Evolutionary conservation across 2,797 vertebrate genomes (phyloP).

Genomic region (Philypnodon macrostomus): DNA sequence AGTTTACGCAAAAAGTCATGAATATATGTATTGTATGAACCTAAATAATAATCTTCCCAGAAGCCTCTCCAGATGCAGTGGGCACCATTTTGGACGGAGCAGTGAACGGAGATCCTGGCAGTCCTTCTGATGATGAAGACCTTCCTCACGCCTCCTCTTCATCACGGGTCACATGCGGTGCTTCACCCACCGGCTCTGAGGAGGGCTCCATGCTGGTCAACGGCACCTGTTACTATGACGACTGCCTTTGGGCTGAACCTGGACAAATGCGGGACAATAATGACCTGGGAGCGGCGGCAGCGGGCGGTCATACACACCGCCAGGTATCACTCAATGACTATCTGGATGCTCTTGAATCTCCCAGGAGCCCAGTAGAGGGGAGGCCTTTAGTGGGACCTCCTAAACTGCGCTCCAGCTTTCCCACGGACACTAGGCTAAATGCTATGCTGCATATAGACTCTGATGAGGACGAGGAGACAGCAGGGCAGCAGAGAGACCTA

Average conservation of each 20-base stretch:
- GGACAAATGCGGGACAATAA: constrained; percentile 34
- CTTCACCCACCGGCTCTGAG: constrained; percentile 80
- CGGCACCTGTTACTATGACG: constrained; percentile 49
- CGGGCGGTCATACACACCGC: constrained; percentile 68
- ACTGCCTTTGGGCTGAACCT: constrained; percentile 47
- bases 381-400: constrained; percentile 79
- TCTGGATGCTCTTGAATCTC: constrained; percentile 83
- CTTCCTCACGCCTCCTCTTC: constrained; percentile 69
- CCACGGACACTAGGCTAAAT: constrained; percentile 91
- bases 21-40: too few relatives aligned
- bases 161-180: constrained; percentile 35
- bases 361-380: constrained; percentile 69
- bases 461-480: constrained; percentile 90
- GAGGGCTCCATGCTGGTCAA: constrained; percentile 80
- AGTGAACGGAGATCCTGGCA: constrained; percentile 89
- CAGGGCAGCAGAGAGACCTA: constrained; percentile 67
- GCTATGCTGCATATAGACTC: constrained; percentile 98
- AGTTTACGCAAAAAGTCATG: too few relatives aligned
- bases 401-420: constrained; percentile 93
- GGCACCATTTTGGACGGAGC: constrained; percentile 78
- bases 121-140: constrained; percentile 93
- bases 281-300: constrained; percentile 47
- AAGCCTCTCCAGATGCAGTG: constrained; percentile 80
- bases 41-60: constrained; percentile 31
- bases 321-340: constrained; percentile 93